Conservation (phyloP, 2,888 invertebrate genomes). For the Ceriagrion tenellum region DNA sequence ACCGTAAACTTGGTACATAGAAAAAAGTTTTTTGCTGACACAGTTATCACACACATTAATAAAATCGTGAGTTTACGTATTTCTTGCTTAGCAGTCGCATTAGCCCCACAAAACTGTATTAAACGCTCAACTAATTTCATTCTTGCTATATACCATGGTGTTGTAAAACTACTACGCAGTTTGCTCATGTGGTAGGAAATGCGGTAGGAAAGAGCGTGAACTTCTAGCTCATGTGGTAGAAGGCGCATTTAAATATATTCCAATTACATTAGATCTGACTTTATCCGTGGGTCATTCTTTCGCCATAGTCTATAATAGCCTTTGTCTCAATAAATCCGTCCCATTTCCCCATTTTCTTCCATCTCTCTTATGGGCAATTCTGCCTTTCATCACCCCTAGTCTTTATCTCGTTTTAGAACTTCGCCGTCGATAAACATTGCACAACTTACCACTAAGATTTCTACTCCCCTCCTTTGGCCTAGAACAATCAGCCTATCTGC, state of each 20-base stretch:
- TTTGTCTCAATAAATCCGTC: not conserved
- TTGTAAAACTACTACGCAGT: no score
- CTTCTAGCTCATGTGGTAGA: not conserved
- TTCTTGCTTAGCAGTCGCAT: no score
- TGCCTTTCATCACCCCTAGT: not conserved
- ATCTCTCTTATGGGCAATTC: not conserved
- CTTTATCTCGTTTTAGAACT: not conserved
- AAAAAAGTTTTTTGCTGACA: no score
- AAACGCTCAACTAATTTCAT: no score
- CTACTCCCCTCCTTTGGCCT: not conserved
- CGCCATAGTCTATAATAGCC: not conserved
- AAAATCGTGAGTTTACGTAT: no score
- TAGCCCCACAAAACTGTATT: no score
- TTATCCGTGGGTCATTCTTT: not conserved
- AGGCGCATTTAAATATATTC: not conserved
- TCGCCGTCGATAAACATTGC: not conserved
- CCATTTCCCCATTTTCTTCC: not conserved
- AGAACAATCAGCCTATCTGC: no score
- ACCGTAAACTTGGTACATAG: no score
- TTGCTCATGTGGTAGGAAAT: no score
- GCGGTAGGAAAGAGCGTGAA: no score
- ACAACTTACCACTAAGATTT: not conserved
- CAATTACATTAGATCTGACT: not conserved
- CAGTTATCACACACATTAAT: no score
- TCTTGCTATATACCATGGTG: no score